Base-by-base conservation (phyloP, 1,140 invertebrate species). In the Aphelenchoides besseyi region DNA sequence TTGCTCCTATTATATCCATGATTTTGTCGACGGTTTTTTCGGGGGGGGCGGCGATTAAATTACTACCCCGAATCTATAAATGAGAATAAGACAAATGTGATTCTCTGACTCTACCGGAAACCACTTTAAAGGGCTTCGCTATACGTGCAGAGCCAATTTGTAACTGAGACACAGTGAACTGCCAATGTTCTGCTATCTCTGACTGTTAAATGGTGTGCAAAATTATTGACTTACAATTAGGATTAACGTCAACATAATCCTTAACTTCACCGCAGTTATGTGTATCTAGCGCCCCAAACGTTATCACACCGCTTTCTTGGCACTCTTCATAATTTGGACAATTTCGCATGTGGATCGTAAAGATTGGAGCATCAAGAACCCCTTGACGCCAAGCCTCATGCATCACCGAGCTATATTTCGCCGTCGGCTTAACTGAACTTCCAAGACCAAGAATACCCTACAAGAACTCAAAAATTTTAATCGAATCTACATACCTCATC, bases 291-390 rank as follows among this genome's bases (percentile, higher is more conserved):
- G n/a, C 59, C 28, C 59, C 59, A 2, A 61, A 29, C 1, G 59
- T 61, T n/a, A 61, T 61, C 30, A 61, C 59, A 36, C 59, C 59
- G n/a, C 59, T 29, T n/a, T 61, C 59, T 36, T 61, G 16, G 30
- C 59, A 61, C n/a, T n/a, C 59, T n/a, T 36, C 28, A 35, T 29
- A 16, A 1, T n/a, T 36, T 1, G 48, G 48, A 2, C 59, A 61
- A n/a, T 18, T 18, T 18, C 33, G 26, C 2, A 61, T n/a, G 2
- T 61, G 28, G 1, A 26, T 61, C 30, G 59, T 61, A 30, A 61
- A 61, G 59, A 61, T 35, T 18, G 59, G 59, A 1, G n/a, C 33
- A 26, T n/a, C 30, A 16, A 61, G n/a, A 2, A 61, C 2, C 16
- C 59, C 59, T 29, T 18, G 30, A n/a, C 30, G n/a, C 16, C n/a